Conservation (phyloP, 2,888 invertebrate species). For the Rapana venosa region DNA sequence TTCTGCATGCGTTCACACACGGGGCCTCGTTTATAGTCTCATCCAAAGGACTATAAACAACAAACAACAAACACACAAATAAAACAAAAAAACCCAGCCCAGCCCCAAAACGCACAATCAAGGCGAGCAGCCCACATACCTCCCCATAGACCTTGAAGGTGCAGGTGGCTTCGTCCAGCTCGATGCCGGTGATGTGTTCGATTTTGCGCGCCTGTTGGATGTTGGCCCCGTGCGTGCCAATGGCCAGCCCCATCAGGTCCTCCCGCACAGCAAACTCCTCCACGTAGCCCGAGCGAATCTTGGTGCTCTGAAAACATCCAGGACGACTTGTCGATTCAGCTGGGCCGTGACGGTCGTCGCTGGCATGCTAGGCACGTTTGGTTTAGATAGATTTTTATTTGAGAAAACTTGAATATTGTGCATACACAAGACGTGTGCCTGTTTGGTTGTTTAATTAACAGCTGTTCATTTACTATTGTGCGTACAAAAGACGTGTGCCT, state of each 20-base stretch:
- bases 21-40: too few relatives aligned
- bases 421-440: too few relatives aligned
- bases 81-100: neutral
- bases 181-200: conserved; percentile 91
- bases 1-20: too few relatives aligned
- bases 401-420: too few relatives aligned
- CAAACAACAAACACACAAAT: neutral
- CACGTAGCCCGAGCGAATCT: conserved; percentile 81
- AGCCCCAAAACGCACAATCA: neutral
- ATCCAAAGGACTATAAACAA: too few relatives aligned
- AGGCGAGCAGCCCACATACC: conserved; percentile 79
- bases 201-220: conserved; percentile 97
- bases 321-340: too few relatives aligned
- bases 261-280: conserved; percentile 97
- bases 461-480: too few relatives aligned
- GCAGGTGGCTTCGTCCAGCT: conserved; percentile 90
- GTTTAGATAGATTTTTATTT: too few relatives aligned
- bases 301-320: conserved; percentile 82
- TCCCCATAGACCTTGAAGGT: conserved; percentile 98
- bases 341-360: too few relatives aligned
- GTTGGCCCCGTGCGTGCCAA: conserved; percentile 97
- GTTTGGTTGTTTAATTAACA: too few relatives aligned
- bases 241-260: conserved; percentile 98
- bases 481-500: too few relatives aligned
- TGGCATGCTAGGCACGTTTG: too few relatives aligned